A percentile compares a stretch with the other conserved stretches of the same genome.
phyloP scores from a whole-genome alignment of 2,888 invertebrate genomes.

The Itoplectis maculator region DNA sequence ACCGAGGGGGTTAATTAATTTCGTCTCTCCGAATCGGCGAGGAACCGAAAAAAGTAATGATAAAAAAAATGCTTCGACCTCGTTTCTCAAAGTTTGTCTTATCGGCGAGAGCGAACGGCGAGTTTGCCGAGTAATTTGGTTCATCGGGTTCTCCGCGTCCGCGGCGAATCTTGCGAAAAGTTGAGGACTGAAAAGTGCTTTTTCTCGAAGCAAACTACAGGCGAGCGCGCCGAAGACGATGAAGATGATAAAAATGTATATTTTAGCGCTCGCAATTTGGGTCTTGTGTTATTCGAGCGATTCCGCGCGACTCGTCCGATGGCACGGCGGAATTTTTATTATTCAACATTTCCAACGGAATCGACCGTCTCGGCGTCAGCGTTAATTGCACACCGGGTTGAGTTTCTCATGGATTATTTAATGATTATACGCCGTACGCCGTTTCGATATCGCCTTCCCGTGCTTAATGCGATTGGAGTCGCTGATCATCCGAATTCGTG shows the following conservation, averaged over 20 bases:
- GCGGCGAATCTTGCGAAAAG: background rate
- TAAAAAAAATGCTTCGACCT: background rate
- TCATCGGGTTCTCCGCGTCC: slow-evolving; percentile 2
- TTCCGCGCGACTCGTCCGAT: background rate
- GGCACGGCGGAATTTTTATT: background rate
- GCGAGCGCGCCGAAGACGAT: background rate
- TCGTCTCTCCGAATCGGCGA: background rate
- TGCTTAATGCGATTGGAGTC: too few species aligned
- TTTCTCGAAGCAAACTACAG: slow-evolving; percentile 10
- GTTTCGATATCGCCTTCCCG: too few species aligned
- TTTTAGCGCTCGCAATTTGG: background rate
- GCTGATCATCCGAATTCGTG: too few species aligned
- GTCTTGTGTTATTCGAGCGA: background rate
- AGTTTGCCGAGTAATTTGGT: slow-evolving; percentile 15
- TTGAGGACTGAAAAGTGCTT: background rate
- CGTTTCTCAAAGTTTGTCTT: background rate
- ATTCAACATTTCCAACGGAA: background rate
- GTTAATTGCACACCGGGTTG: background rate
- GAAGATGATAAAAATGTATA: slow-evolving; percentile 13
- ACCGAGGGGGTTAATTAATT: background rate
- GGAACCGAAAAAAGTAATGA: too few species aligned
- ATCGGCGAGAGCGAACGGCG: background rate
- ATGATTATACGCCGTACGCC: too few species aligned
- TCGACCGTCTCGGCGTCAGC: background rate
- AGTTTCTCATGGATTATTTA: background rate